Conservation (phyloP, 2,113 vertebrate genomes). For the zebrafish (Danio rerio) region DNA sequence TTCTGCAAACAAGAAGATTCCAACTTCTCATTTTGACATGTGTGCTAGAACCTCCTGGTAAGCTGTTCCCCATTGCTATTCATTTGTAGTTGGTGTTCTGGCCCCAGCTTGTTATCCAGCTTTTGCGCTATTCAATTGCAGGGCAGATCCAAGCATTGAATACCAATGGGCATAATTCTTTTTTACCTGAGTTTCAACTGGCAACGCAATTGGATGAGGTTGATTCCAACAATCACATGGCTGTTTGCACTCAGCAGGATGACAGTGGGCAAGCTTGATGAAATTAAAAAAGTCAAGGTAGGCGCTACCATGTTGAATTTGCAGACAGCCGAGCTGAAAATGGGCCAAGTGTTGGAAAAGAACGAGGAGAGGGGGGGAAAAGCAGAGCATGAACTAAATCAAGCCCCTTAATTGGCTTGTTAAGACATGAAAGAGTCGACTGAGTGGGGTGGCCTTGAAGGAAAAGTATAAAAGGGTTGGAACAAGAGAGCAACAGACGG, state of each 20-base stretch:
- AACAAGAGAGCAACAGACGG: constrained; percentile 39
- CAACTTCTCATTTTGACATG: neutral
- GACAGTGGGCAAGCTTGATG: constrained; percentile 40
- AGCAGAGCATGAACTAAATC: constrained; percentile 54
- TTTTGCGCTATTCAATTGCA: constrained; percentile 42
- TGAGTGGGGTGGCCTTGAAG: constrained; percentile 59
- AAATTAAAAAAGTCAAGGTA: constrained; percentile 51
- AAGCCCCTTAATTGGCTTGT: constrained; percentile 69
- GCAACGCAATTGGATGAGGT: constrained; percentile 28
- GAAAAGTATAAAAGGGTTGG: constrained; percentile 51
- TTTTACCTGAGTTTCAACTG: constrained; percentile 40
- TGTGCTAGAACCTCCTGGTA: neutral
- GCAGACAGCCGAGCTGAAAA: constrained; percentile 48
- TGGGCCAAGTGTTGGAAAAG: constrained; percentile 49
- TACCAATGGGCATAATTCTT: constrained; percentile 48
- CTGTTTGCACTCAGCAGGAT: constrained; percentile 29
- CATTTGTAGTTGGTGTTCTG: constrained; percentile 43
- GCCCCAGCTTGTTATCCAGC: constrained; percentile 55
- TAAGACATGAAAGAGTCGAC: constrained; percentile 62
- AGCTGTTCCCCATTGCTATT: constrained; percentile 43
- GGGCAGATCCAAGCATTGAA: constrained; percentile 46
- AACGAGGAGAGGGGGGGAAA: constrained; percentile 3
- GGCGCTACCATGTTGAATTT: constrained; percentile 50
- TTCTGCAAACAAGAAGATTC: neutral
- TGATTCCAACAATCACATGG: constrained; percentile 31